Percentiles rank a stretch among this genome's conserved stretches.
Evolutionary conservation across 1,140 invertebrate species (phyloP).

Genomic region (Schlechtendalia chinensis): DNA sequence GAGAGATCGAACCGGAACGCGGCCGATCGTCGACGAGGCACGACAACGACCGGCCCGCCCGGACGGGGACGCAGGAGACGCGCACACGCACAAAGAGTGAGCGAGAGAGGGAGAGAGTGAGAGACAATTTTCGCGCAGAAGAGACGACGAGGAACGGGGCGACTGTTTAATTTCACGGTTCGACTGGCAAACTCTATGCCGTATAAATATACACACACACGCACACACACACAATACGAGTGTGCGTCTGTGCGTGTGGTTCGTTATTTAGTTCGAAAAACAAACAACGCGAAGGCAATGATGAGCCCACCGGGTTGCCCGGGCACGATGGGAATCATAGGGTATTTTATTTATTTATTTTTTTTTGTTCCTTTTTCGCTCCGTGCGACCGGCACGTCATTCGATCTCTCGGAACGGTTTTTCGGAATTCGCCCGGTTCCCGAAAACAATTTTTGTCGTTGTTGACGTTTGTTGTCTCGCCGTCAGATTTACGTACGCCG

Average conservation of each 20-base stretch:
- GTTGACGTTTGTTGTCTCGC: too few relatives aligned
- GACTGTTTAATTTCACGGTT: conserved; percentile 50
- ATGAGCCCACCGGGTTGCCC: neutral
- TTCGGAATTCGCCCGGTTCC: too few relatives aligned
- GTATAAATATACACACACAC: neutral
- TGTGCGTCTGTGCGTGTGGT: conserved; percentile 5
- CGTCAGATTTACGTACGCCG: too few relatives aligned
- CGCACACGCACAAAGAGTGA: too few relatives aligned
- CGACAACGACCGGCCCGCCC: neutral
- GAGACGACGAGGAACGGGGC: neutral
- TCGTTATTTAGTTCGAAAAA: conserved; percentile 35
- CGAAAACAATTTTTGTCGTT: too few relatives aligned
- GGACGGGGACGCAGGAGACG: too few relatives aligned
- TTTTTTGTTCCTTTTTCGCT: too few relatives aligned
- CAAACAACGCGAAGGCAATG: conserved; percentile 22
- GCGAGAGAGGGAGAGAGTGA: neutral
- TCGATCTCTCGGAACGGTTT: too few relatives aligned
- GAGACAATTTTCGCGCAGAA: neutral
- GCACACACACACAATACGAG: neutral
- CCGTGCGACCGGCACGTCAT: too few relatives aligned
- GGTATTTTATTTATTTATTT: neutral
- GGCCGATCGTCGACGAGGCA: neutral
- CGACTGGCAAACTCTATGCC: conserved; percentile 37
- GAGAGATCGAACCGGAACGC: conserved; percentile 39
- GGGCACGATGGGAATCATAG: neutral